Conservation (phyloP, 2,113 vertebrate genomes). For the Oreotragus oreotragus region DNA sequence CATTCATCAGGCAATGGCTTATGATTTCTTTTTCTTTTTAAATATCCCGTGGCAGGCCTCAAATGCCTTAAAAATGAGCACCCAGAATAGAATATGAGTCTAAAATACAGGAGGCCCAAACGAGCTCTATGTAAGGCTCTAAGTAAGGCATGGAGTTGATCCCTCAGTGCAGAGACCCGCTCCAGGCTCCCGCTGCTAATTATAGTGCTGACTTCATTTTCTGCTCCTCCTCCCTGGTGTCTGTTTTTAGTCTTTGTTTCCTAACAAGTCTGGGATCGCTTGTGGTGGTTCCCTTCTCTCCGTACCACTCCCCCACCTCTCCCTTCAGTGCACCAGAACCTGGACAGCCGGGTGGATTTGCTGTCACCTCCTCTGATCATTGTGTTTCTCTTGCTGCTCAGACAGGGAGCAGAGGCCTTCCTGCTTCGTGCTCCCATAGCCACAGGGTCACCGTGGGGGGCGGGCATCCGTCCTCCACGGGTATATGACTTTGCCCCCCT, state of each 20-base stretch:
- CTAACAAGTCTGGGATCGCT: not conserved
- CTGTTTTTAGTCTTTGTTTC: not conserved
- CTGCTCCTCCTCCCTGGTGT: not conserved
- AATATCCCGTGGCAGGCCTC: not conserved
- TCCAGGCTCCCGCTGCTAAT: not conserved
- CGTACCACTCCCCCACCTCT: not conserved
- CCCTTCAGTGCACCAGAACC: not conserved
- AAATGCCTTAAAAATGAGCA: not conserved
- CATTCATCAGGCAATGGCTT: not conserved
- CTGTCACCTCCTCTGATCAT: not conserved
- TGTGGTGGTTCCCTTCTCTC: not conserved
- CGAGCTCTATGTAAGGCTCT: not conserved
- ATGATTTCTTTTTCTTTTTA: not conserved
- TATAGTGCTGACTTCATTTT: not conserved
- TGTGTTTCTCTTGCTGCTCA: not conserved
- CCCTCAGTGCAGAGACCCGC: not conserved
- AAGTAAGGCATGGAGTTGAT: not conserved
- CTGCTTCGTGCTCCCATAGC: not conserved
- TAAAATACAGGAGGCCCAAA: not conserved
- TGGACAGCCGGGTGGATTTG: not conserved
- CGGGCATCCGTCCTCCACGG: rapidly evolving
- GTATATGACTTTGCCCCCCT: not conserved
- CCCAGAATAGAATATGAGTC: not conserved
- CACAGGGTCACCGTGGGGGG: rapidly evolving
- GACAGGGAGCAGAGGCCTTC: not conserved